These are phyloP conservation scores for Cassiopea xamachana DNA, from an alignment of 30 jellyfish, hydroid and myxozoan genomes.

Conservation along the genomic window DNA sequence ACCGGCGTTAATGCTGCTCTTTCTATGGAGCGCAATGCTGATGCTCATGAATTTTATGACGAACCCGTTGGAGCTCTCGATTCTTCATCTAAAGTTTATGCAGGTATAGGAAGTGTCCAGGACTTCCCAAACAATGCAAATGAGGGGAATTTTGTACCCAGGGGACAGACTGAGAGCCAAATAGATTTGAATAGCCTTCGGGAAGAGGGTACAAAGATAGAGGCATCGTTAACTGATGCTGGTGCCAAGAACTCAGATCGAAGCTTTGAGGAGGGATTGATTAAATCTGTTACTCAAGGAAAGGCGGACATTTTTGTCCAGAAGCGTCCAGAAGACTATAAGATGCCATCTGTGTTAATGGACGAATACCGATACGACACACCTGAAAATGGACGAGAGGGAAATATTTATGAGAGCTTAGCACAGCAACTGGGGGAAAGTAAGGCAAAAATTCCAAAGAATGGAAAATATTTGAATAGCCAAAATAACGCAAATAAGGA, in stretches of 20 bases:
- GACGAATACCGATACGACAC: slow-evolving; percentile 52
- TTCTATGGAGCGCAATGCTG: slow-evolving; percentile 17
- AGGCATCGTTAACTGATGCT: neutral
- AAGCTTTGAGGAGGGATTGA: slow-evolving; percentile 9
- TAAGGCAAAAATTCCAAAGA: neutral
- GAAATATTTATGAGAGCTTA: slow-evolving; percentile 7
- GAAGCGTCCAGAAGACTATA: slow-evolving; percentile 3
- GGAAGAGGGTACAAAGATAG: slow-evolving; percentile 18
- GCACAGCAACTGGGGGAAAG: slow-evolving; percentile 2
- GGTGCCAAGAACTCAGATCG: neutral
- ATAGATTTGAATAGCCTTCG: slow-evolving; percentile 6
- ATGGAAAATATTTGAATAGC: neutral
- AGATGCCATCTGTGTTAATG: slow-evolving; percentile 25
- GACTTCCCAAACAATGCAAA: slow-evolving; percentile 15
- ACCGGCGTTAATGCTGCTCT: slow-evolving; percentile 58
- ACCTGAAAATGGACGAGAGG: slow-evolving; percentile 30
- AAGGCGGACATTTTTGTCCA: neutral
- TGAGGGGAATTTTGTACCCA: neutral
- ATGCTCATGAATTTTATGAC: slow-evolving; percentile 11
- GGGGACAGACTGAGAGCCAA: neutral
- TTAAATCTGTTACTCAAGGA: neutral
- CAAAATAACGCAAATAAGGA: neutral
- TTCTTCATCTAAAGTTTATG: slow-evolving; percentile 24
- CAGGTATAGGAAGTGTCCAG: neutral
- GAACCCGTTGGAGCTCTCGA: slow-evolving; percentile 52